These are phyloP conservation scores for Esox lucius DNA, from an alignment of 2,797 vertebrate species.

Conservation along the genomic window DNA sequence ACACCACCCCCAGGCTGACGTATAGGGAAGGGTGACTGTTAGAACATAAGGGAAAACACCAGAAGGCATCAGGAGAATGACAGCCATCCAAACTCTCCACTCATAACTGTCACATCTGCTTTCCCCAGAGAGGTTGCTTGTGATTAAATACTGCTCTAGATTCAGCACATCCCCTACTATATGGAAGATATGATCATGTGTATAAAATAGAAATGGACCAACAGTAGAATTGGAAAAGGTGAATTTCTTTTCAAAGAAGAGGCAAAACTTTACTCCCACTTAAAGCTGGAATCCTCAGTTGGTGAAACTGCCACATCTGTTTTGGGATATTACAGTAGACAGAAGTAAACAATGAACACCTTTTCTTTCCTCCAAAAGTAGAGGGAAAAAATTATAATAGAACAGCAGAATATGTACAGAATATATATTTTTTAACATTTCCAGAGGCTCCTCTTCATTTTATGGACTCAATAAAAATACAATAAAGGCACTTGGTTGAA, in stretches of 20 bases:
- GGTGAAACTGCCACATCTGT: no score
- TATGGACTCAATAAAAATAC: no score
- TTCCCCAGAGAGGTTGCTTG: constrained; percentile 14
- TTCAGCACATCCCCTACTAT: constrained; percentile 19
- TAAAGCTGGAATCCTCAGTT: not conserved
- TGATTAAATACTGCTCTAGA: constrained; percentile 23
- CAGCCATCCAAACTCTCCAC: constrained; percentile 20
- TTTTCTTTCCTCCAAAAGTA: no score
- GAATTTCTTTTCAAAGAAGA: no score
- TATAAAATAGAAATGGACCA: constrained; percentile 2
- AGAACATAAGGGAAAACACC: constrained; percentile 67
- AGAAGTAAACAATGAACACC: no score
- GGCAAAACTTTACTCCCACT: not conserved
- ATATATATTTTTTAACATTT: no score
- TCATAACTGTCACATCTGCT: not conserved
- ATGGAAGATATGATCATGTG: constrained; percentile 13
- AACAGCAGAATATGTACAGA: no score
- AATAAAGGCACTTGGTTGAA: no score
- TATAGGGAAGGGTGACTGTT: constrained; percentile 62
- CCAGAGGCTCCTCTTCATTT: no score
- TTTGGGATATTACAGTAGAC: no score
- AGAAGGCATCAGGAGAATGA: constrained; percentile 55
- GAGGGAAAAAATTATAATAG: no score
- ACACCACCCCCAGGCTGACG: constrained; percentile 70
- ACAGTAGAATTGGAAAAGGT: not conserved